Evolutionary conservation across 1,140 invertebrate genomes (phyloP).

Genomic region (Chrysoperla carnea): DNA sequence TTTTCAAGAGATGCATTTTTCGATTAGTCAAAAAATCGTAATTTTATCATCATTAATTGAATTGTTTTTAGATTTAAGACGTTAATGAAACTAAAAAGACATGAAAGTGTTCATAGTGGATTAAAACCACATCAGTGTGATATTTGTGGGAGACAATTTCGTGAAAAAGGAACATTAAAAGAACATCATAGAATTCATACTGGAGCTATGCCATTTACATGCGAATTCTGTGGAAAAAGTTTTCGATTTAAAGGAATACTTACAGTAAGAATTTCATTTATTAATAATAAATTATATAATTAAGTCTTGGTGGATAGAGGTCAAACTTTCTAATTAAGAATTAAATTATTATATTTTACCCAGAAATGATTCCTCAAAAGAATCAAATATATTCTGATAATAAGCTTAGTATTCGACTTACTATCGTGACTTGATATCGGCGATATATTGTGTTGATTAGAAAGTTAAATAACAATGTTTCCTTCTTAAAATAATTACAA

Average conservation of each 20-base stretch:
- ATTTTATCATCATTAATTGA: background rate
- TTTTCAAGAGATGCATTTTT: background rate
- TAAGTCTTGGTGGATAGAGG: background rate
- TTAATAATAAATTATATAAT: background rate
- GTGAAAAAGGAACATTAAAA: constrained; percentile 37
- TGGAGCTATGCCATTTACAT: constrained; percentile 63
- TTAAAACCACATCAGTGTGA: constrained; percentile 59
- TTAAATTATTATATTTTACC: constrained; percentile 1
- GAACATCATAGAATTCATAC: constrained; percentile 58
- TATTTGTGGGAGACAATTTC: constrained; percentile 51
- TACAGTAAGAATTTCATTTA: constrained; percentile 22
- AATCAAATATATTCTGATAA: too few species aligned
- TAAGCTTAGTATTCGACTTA: too few species aligned
- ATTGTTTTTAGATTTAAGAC: constrained; percentile 29
- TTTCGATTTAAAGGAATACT: constrained; percentile 52
- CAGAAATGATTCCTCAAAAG: too few species aligned
- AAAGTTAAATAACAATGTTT: too few species aligned
- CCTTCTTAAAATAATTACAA: too few species aligned
- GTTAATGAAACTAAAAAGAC: constrained; percentile 23
- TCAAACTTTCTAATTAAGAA: background rate
- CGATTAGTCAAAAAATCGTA: background rate
- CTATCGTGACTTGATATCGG: too few species aligned
- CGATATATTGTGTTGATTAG: too few species aligned
- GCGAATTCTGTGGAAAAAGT: constrained; percentile 49
- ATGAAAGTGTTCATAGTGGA: constrained; percentile 43